Conservation (phyloP, 2,888 invertebrate species). For the Pyrrhosoma nymphula region DNA sequence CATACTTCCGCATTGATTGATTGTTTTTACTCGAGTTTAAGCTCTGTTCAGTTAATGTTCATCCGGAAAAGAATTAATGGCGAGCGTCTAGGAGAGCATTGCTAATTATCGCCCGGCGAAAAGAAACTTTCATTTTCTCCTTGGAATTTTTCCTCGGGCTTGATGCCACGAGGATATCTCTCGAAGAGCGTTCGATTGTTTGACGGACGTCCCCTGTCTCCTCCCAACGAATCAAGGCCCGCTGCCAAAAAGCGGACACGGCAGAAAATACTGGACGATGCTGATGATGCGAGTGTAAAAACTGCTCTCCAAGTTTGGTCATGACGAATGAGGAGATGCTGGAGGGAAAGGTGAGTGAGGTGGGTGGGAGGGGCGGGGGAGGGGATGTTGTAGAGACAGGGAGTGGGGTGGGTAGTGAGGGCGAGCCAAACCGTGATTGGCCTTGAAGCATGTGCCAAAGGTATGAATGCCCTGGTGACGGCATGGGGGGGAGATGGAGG, state of each 20-base stretch:
- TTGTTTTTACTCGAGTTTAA: background rate
- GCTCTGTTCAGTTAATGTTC: background rate
- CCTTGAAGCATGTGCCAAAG: constrained; percentile 63
- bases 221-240: constrained; percentile 23
- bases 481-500: background rate
- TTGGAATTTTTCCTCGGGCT: background rate
- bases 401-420: background rate
- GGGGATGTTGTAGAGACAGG: background rate
- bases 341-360: background rate
- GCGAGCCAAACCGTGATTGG: constrained; percentile 62
- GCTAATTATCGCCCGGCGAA: background rate
- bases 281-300: constrained; percentile 29
- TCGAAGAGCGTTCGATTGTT: background rate
- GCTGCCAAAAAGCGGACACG: background rate
- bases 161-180: background rate
- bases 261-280: background rate
- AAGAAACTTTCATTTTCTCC: background rate
- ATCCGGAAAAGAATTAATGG: background rate
- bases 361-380: background rate
- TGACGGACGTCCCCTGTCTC: background rate
- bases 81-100: background rate
- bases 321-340: constrained; percentile 25
- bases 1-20: too few relatives aligned
- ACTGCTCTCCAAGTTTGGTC: constrained; percentile 64
- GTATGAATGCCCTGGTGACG: background rate